Conservation (phyloP, 2,797 vertebrate species). For the Mormyrus hasselquistii region DNA sequence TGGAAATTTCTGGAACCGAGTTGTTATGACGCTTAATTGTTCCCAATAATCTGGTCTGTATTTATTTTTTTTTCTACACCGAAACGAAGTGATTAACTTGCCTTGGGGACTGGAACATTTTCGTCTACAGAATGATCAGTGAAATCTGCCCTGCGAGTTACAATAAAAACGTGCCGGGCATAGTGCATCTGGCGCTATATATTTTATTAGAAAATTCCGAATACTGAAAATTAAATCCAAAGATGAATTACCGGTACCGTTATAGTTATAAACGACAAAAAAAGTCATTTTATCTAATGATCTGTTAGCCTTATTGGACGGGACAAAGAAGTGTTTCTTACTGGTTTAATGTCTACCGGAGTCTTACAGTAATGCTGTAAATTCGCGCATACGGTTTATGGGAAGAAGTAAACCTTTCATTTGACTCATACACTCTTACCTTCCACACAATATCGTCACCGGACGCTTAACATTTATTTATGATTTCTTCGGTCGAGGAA, state of each 20-base stretch:
- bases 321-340: neutral
- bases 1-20: neutral
- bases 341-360: neutral
- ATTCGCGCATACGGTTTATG: neutral
- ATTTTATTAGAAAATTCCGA: neutral
- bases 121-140: neutral
- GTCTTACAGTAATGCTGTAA: neutral
- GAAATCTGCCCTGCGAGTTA: neutral
- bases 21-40: slow-evolving; percentile 3
- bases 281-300: neutral
- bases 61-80: neutral
- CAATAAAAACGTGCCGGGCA: neutral
- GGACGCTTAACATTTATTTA: neutral
- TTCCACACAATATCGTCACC: neutral
- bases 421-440: neutral
- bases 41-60: neutral
- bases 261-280: neutral
- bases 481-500: neutral
- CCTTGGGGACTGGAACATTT: slow-evolving; percentile 7
- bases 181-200: neutral
- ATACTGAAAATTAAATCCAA: neutral
- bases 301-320: neutral
- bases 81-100: slow-evolving; percentile 14
- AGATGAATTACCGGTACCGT: neutral
- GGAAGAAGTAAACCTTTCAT: neutral